Conservation (phyloP, 2,888 invertebrate species). For the Chrysolina oricalcia region DNA sequence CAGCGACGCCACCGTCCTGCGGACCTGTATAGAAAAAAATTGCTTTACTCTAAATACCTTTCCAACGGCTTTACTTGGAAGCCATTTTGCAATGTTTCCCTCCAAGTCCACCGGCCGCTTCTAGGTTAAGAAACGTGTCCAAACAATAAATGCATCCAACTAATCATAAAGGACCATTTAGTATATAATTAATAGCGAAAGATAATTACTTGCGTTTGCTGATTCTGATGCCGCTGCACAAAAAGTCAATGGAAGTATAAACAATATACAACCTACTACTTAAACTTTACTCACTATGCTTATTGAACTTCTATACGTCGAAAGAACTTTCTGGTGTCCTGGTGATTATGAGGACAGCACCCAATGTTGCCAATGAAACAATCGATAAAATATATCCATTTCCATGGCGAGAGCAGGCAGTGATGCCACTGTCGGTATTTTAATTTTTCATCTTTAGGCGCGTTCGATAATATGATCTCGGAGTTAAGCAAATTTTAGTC, state of each 20-base stretch:
- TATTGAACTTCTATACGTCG: slow-evolving; percentile 40
- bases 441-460: no score
- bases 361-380: slow-evolving; percentile 36
- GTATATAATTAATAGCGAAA: slow-evolving; percentile 47
- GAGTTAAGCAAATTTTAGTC: no score
- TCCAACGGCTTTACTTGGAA: slow-evolving; percentile 60
- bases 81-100: slow-evolving; percentile 70
- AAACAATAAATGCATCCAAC: slow-evolving; percentile 40
- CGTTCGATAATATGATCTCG: no score
- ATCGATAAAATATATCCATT: no score
- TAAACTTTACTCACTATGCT: slow-evolving; percentile 44
- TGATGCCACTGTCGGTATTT: no score
- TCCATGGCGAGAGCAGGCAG: no score
- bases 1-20: slow-evolving; percentile 83
- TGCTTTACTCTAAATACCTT: slow-evolving; percentile 64
- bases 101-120: slow-evolving; percentile 66
- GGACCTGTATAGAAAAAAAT: slow-evolving; percentile 76
- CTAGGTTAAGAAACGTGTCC: slow-evolving; percentile 70
- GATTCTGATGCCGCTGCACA: slow-evolving; percentile 40
- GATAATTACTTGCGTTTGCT: slow-evolving; percentile 57
- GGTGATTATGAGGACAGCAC: no score
- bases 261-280: slow-evolving; percentile 36
- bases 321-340: slow-evolving; percentile 48
- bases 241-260: slow-evolving; percentile 33
- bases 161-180: slow-evolving; percentile 40